Conservation (phyloP, 2,888 invertebrate genomes). For the Calameuta pallipes region DNA sequence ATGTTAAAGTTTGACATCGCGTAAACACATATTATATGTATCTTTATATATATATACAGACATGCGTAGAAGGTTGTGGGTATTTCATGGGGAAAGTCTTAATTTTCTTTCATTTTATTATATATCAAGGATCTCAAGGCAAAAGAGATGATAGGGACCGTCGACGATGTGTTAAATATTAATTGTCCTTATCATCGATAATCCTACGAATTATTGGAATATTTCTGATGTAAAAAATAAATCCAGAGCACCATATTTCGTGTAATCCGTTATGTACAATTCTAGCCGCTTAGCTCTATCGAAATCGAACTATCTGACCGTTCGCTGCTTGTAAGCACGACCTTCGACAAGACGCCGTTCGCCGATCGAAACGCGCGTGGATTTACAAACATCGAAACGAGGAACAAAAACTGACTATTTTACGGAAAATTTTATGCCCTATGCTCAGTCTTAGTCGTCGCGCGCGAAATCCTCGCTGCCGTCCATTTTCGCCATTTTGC, state of each 20-base stretch:
- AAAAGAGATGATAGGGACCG: neutral
- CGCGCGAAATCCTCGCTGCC: neutral
- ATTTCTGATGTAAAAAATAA: slow-evolving; percentile 35
- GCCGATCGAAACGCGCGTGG: neutral
- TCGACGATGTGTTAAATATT: slow-evolving; percentile 48
- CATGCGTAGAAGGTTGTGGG: neutral
- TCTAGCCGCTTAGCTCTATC: slow-evolving; percentile 24
- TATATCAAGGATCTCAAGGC: neutral
- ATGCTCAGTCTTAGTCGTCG: slow-evolving; percentile 45
- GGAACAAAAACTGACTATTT: slow-evolving; percentile 66
- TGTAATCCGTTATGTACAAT: slow-evolving; percentile 46
- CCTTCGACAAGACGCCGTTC: neutral
- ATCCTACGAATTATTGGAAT: slow-evolving; percentile 52
- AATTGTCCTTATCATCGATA: slow-evolving; percentile 40
- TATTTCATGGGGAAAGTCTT: neutral
- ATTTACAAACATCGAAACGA: slow-evolving; percentile 51
- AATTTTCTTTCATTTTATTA: neutral
- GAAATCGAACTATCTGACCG: slow-evolving; percentile 1
- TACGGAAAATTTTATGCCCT: slow-evolving; percentile 62
- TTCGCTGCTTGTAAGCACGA: slow-evolving; percentile 1
- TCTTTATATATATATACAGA: slow-evolving; percentile 44
- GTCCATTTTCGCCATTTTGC: neutral
- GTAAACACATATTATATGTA: slow-evolving; percentile 33
- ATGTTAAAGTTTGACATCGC: slow-evolving; percentile 42
- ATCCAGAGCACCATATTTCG: slow-evolving; percentile 56